These are phyloP conservation scores for Pollimyrus isidori DNA, from an alignment of 2,113 vertebrate species.

Conservation along the genomic window DNA sequence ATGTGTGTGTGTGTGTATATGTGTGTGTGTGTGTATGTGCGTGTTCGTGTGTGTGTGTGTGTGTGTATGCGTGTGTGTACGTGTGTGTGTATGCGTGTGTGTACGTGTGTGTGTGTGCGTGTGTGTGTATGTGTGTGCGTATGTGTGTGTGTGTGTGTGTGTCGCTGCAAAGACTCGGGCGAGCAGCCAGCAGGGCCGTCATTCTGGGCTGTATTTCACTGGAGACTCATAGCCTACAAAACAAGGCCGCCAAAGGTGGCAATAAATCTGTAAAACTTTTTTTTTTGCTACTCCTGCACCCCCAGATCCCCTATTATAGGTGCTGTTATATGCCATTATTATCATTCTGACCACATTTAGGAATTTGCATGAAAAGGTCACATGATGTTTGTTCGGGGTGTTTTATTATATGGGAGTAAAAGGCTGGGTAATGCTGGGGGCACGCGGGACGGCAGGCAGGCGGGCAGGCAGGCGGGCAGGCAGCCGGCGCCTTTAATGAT, in stretches of 20 bases:
- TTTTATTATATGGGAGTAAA: not conserved
- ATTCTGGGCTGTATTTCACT: not conserved
- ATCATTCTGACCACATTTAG: not conserved
- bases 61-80: not conserved
- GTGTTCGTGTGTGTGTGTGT: not conserved
- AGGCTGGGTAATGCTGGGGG: not conserved
- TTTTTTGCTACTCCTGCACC: not conserved
- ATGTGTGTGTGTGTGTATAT: not conserved
- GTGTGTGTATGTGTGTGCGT: not conserved
- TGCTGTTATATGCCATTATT: not conserved
- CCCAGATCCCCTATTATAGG: not conserved
- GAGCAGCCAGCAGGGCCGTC: not conserved
- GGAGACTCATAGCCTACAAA: not conserved
- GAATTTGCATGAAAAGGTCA: not conserved
- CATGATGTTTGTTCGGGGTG: not conserved
- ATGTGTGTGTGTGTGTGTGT: not conserved
- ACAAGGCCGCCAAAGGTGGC: not conserved
- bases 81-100: not conserved
- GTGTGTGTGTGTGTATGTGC: not conserved
- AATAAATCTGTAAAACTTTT: not conserved
- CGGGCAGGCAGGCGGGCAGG: no score
- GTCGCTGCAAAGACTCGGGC: not conserved
- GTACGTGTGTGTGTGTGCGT: not conserved
- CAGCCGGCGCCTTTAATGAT: not conserved
- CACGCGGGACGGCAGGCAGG: not conserved